Percentiles rank a stretch among this genome's conserved stretches.
Conservation (phyloP, 2,797 vertebrate species). For the Pristis pectinata region DNA sequence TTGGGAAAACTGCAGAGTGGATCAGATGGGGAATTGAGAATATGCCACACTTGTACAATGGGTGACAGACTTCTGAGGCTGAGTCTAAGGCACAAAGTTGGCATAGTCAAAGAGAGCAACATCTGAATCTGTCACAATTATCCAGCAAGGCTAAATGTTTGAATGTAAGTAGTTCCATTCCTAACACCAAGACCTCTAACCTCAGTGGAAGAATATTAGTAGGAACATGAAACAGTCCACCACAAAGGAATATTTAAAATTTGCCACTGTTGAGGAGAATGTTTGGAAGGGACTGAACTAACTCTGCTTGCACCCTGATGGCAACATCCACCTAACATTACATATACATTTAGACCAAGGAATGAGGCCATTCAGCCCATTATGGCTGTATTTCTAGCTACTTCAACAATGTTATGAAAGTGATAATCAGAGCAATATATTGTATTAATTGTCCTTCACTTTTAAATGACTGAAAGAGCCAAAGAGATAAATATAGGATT, state of each 20-base stretch:
- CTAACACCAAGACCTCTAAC: background rate
- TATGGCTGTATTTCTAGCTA: background rate
- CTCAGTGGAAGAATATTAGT: background rate
- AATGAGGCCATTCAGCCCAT: background rate
- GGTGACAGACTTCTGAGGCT: background rate
- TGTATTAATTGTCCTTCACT: background rate
- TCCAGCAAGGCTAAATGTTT: background rate
- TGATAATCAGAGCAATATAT: background rate
- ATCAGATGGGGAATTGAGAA: background rate
- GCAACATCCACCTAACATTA: background rate
- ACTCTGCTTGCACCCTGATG: background rate
- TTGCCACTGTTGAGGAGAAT: background rate
- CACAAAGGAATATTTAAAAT: background rate
- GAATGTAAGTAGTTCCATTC: background rate
- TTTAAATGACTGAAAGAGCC: background rate
- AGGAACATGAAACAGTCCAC: background rate
- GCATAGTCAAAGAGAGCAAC: background rate
- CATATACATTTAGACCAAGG: background rate
- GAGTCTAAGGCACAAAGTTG: background rate
- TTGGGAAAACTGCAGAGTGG: background rate
- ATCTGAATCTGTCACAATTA: background rate
- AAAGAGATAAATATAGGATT: background rate
- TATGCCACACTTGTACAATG: background rate
- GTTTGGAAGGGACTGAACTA: background rate
- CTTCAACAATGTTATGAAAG: background rate